Conservation (phyloP, 1,140 invertebrate genomes). For the Episyrphus balteatus region DNA sequence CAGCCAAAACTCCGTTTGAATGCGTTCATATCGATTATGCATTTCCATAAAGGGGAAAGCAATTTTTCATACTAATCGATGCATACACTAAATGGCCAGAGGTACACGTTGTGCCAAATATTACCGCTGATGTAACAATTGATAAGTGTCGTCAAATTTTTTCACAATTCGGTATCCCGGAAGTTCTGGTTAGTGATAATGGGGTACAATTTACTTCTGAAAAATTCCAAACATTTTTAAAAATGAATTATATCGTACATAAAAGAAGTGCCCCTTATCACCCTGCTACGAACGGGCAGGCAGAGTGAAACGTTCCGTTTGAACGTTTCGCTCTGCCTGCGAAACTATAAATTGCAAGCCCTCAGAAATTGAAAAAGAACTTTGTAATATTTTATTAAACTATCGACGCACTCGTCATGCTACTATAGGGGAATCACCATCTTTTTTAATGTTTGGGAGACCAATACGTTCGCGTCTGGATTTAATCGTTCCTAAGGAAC, state of each 20-base stretch:
- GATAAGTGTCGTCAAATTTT: not conserved
- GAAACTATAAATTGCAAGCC: not conserved
- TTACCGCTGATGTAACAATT: no score
- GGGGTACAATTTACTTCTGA: no score
- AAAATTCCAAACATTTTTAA: constrained; percentile 1
- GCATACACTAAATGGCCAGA: no score
- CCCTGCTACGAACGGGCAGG: constrained; percentile 2
- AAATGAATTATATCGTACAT: constrained; percentile 1
- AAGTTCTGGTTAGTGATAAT: constrained; percentile 10
- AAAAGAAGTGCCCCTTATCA: constrained; percentile 5
- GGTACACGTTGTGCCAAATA: no score
- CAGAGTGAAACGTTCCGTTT: constrained; percentile 3
- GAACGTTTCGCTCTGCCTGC: not conserved
- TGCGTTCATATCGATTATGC: no score
- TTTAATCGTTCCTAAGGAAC: no score
- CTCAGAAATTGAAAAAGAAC: no score
- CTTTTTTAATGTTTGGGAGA: constrained; percentile 5
- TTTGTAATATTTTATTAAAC: constrained; percentile 1
- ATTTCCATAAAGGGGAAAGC: no score
- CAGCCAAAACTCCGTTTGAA: no score
- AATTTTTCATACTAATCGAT: no score
- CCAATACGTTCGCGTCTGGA: no score
- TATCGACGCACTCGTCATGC: constrained; percentile 1
- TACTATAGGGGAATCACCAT: not conserved
- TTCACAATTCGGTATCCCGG: not conserved